Conservation (phyloP, 2,797 vertebrate genomes). For the Falco novaeseelandiae region DNA sequence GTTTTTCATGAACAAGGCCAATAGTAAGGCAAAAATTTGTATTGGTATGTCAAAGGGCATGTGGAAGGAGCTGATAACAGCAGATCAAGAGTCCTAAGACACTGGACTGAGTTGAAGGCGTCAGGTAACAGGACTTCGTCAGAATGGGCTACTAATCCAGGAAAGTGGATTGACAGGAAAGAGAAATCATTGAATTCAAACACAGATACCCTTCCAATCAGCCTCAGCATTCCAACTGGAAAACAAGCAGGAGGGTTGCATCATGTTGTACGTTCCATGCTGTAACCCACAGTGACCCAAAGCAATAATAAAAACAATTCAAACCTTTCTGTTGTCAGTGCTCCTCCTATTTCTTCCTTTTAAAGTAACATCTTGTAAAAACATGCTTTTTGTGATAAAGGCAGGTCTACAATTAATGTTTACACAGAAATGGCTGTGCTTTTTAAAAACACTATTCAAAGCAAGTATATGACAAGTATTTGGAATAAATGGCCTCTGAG, state of each 20-base stretch:
- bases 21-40: background rate
- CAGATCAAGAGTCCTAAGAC: background rate
- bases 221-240: background rate
- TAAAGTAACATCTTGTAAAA: background rate
- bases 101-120: background rate
- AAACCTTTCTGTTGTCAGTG: background rate
- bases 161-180: background rate
- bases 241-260: background rate
- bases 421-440: background rate
- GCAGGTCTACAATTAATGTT: background rate
- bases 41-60: constrained; percentile 24
- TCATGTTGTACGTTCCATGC: background rate
- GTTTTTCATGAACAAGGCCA: background rate
- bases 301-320: background rate
- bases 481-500: background rate
- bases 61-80: constrained; percentile 20
- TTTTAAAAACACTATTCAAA: background rate
- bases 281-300: background rate
- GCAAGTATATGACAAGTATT: background rate
- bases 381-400: background rate
- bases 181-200: background rate
- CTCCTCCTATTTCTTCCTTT: constrained; percentile 12
- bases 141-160: background rate
- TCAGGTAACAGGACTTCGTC: background rate
- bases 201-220: background rate